Conservation (phyloP, 2,888 invertebrate genomes). For the Dromius quadrimaculatus region DNA sequence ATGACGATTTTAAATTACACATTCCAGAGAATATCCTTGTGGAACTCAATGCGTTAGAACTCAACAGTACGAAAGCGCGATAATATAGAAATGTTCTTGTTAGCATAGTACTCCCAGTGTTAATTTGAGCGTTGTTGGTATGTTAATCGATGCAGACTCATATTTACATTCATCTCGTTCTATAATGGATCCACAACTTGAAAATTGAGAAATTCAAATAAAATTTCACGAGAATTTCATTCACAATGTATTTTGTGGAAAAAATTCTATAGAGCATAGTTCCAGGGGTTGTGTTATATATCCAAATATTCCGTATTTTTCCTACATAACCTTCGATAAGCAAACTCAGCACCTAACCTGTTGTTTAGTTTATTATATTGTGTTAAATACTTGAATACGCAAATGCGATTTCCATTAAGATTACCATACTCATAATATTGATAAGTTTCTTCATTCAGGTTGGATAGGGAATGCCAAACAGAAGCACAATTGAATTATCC, state of each 20-base stretch:
- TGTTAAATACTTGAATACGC: background rate
- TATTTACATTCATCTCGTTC: slow-evolving; percentile 1
- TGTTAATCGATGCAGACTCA: background rate
- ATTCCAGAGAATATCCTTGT: too few species aligned
- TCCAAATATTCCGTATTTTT: slow-evolving; percentile 18
- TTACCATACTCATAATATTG: slow-evolving; percentile 25
- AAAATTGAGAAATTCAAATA: slow-evolving; percentile 24
- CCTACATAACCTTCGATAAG: background rate
- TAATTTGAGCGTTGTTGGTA: background rate
- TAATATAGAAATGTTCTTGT: too few species aligned
- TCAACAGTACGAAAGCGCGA: too few species aligned
- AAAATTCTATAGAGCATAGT: slow-evolving; percentile 30
- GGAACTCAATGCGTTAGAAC: too few species aligned
- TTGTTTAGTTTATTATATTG: slow-evolving; percentile 18
- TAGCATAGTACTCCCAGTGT: too few species aligned
- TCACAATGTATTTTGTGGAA: background rate
- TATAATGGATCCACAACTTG: slow-evolving; percentile 4
- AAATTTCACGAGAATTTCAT: slow-evolving; percentile 15
- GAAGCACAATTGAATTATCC: slow-evolving; percentile 14
- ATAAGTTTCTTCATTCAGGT: slow-evolving; percentile 20
- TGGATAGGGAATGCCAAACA: background rate
- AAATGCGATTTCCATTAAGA: slow-evolving; percentile 17
- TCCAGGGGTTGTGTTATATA: slow-evolving; percentile 21
- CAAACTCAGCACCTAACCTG: background rate
- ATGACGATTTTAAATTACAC: too few species aligned